Conservation (phyloP, 2,888 invertebrate genomes). For the Cheilosia pagana region DNA sequence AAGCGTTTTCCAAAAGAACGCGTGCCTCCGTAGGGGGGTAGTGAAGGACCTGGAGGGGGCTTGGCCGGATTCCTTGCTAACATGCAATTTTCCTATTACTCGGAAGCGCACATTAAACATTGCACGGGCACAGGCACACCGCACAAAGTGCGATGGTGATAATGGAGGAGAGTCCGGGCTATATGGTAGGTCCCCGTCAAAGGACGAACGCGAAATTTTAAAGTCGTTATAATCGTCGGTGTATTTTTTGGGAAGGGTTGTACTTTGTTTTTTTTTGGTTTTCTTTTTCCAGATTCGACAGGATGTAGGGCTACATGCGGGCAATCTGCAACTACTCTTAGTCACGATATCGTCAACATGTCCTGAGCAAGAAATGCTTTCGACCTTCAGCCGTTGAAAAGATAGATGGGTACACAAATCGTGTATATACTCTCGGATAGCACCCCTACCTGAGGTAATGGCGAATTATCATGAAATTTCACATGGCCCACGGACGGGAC, state of each 20-base stretch:
- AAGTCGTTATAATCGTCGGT: slow-evolving; percentile 46
- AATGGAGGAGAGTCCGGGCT: slow-evolving; percentile 34
- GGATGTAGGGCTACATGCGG: slow-evolving; percentile 63
- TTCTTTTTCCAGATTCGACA: slow-evolving; percentile 49
- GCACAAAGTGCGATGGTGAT: slow-evolving; percentile 36
- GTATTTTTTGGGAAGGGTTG: background rate
- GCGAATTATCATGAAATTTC: slow-evolving; percentile 61
- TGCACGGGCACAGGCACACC: slow-evolving; percentile 36
- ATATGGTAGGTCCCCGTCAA: slow-evolving; percentile 33
- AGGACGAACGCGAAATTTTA: slow-evolving; percentile 59
- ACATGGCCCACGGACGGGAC: background rate
- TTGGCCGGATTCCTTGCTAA: slow-evolving; percentile 54
- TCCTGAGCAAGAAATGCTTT: slow-evolving; percentile 21
- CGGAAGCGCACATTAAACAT: slow-evolving; percentile 73
- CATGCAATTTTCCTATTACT: slow-evolving; percentile 73
- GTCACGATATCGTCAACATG: slow-evolving; percentile 66
- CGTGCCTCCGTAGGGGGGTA: slow-evolving; percentile 24
- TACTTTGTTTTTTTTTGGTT: slow-evolving; percentile 25
- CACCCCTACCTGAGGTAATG: slow-evolving; percentile 53
- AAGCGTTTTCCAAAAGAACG: slow-evolving; percentile 34
- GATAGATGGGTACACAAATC: slow-evolving; percentile 42
- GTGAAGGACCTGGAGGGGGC: background rate
- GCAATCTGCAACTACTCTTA: slow-evolving; percentile 60
- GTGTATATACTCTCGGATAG: slow-evolving; percentile 20
- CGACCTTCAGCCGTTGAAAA: slow-evolving; percentile 22